phyloP scores from a whole-genome alignment of 2,888 invertebrate genomes.

The Diaperis boleti region DNA sequence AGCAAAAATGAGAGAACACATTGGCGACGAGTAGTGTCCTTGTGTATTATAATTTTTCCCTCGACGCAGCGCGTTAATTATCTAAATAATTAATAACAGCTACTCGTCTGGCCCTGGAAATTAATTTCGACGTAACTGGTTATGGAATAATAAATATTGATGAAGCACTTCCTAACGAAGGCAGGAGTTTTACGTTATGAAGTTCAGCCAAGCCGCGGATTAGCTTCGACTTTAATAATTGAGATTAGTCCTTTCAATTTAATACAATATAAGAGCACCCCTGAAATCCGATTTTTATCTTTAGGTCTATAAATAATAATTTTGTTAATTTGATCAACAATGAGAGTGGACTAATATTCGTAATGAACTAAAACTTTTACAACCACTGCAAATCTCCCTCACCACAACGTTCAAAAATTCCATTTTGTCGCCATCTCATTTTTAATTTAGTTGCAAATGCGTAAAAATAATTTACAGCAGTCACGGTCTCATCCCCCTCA shows the following conservation, averaged over 20 bases:
- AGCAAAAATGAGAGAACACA: no score
- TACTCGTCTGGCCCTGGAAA: slow-evolving; percentile 11
- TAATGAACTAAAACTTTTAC: no score
- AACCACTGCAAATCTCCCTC: no score
- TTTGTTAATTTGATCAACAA: no score
- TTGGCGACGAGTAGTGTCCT: no score
- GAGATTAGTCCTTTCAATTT: slow-evolving; percentile 10
- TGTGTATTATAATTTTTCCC: slow-evolving; percentile 12
- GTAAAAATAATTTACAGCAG: slow-evolving; percentile 1
- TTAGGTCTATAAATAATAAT: no score
- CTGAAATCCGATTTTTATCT: no score
- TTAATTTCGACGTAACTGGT: slow-evolving; percentile 29
- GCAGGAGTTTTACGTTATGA: slow-evolving; percentile 11
- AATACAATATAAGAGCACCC: neutral
- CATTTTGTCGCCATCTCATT: neutral
- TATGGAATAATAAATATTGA: slow-evolving; percentile 38
- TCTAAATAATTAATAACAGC: slow-evolving; percentile 13
- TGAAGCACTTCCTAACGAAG: slow-evolving; percentile 26
- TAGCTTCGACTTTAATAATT: slow-evolving; percentile 10
- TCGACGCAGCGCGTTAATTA: neutral
- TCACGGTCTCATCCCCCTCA: neutral
- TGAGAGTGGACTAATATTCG: no score
- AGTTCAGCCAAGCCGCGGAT: slow-evolving; percentile 3
- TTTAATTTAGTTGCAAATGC: slow-evolving; percentile 8
- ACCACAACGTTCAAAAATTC: neutral